Conservation (phyloP, 2,113 vertebrate genomes). For the Chaenogobius annularis region DNA sequence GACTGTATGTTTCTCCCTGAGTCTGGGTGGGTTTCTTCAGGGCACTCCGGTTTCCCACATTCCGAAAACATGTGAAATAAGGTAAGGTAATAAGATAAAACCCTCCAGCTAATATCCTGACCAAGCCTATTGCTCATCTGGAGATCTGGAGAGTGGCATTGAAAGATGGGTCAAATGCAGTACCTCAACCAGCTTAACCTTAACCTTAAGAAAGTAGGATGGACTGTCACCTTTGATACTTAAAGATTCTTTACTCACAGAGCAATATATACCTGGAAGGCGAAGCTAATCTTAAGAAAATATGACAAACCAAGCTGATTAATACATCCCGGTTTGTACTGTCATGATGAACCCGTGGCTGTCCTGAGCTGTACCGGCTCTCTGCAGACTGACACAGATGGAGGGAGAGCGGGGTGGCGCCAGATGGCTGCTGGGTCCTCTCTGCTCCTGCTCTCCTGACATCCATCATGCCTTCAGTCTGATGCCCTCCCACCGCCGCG, state of each 20-base stretch:
- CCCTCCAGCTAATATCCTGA: no score
- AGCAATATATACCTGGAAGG: not conserved
- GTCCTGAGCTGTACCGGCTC: conserved; percentile 37
- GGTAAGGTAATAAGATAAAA: no score
- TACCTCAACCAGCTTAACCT: no score
- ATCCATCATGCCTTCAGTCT: conserved; percentile 73
- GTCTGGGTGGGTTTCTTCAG: no score
- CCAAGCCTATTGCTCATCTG: no score
- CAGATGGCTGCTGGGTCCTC: conserved; percentile 68
- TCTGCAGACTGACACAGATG: conserved; percentile 63
- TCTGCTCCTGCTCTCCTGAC: conserved; percentile 49
- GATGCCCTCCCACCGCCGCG: conserved; percentile 58
- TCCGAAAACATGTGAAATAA: no score
- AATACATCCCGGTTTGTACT: not conserved
- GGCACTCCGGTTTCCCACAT: no score
- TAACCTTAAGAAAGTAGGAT: not conserved
- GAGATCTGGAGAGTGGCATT: no score
- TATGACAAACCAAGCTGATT: not conserved
- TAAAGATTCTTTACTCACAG: not conserved
- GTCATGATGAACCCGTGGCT: conserved; percentile 16
- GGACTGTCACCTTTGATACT: no score
- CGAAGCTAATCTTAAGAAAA: not conserved
- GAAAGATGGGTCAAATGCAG: no score
- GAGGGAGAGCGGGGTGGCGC: conserved; percentile 55
- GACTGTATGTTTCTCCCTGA: no score